These are phyloP conservation scores for Saccostrea glomerata DNA, from an alignment of 1,140 invertebrate genomes.

Conservation along the genomic window DNA sequence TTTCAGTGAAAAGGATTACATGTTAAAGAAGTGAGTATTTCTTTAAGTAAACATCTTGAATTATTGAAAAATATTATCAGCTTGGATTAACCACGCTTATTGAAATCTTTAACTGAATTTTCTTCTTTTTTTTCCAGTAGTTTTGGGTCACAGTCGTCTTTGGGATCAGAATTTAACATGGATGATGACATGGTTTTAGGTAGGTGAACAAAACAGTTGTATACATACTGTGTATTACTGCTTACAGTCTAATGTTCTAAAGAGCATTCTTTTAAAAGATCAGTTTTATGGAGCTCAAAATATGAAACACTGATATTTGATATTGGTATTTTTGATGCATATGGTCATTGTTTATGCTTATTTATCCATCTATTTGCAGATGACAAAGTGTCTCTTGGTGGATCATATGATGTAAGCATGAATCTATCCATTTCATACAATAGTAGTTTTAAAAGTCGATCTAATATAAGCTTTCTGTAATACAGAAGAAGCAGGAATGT, in stretches of 20 bases:
- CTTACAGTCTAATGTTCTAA: neutral
- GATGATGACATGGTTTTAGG: neutral
- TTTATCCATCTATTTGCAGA: neutral
- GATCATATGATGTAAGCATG: neutral
- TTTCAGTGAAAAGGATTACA: conserved; percentile 13
- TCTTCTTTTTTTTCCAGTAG: neutral
- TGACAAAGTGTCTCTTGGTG: neutral
- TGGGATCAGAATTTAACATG: conserved; percentile 26
- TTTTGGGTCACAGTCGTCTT: conserved; percentile 3
- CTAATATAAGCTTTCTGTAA: no score
- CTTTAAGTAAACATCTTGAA: neutral
- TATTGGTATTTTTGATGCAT: neutral
- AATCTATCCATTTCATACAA: neutral
- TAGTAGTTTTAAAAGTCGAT: no score
- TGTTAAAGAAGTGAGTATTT: neutral
- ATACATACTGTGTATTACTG: neutral
- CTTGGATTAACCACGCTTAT: no score
- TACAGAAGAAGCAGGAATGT: no score
- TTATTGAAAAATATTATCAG: no score
- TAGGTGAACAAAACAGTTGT: neutral
- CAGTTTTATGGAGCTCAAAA: neutral
- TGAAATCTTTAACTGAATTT: neutral
- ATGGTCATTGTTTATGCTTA: neutral
- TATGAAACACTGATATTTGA: neutral
- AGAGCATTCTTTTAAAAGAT: neutral